Evolutionary conservation across 1,140 invertebrate species (phyloP), one percentile per base, ranked within the genome.

Genomic region (Drosophila ambigua): DNA sequence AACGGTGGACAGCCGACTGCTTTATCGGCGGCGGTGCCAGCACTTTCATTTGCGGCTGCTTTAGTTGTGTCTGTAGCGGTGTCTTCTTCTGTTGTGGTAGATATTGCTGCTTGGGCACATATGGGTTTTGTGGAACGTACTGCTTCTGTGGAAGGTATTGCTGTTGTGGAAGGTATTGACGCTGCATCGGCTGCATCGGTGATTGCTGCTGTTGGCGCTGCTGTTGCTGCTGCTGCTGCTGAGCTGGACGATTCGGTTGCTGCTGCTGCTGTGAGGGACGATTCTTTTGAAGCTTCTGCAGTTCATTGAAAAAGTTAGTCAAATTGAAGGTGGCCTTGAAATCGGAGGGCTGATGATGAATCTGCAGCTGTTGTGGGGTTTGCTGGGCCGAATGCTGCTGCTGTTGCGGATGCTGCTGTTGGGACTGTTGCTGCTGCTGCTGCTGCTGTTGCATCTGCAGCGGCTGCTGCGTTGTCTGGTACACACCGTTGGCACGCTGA

Each of bases 271-370:
- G 39, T 9, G 15, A 9, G 16, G 55, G 66, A 11, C 48, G 3
- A 48, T 61, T 80, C 15, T 80, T 39, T 13, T 39, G 77, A 50
- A 74, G 15, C 48, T 69, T 84, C 2, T 73, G 54, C 20, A 79
- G 23, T 35, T 83, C 79, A 20, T 57, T 67, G 23, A 83, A 66
- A 13, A 83, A 63, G 15, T 83, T 53, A 1, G 62, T 76, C 5
- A 83, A 50, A 58, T 84, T 83, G 2, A 83, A 72, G 35, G 49
- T 83, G 0, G 71, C 16, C 24, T 61, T 75, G 1, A 69, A 60
- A 39, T 66, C 54, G 3, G 61, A 55, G 1, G 57, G 11, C n/a
- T 50, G 57, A 3, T 64, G 48, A 28, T 45, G 5, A 4, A 13
- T 9, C 9, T 23, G 39, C n/a, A 20, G 50, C 31, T 68, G 58